Evolutionary conservation across 2,797 vertebrate species (phyloP), one percentile per base, ranked within the genome.

Genomic region (Gallinago nigripennis): DNA sequence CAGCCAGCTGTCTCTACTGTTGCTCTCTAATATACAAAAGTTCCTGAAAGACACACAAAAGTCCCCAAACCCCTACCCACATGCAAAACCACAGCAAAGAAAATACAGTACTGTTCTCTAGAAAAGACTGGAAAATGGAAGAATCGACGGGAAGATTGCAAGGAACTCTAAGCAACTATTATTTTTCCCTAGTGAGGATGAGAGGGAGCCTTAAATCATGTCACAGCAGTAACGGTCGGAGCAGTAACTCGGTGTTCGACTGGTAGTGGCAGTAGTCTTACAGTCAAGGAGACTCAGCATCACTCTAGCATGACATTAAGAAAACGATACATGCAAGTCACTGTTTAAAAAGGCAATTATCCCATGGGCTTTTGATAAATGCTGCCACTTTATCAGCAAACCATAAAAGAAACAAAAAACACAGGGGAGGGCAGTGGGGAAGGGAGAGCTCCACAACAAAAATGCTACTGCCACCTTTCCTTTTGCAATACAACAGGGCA

Each of bases 1-100:
- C 94, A 86, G 91, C 73, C 96, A 96, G 92, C 95, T 96, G 94
- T 94, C 91, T 82, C 77, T 66, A 15, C 75, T 75, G 88, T 43
- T 12, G 6, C 53, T 61, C 81, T 88, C 90, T 31, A 90, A 39
- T 5, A 81, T 3, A 45, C 16, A 86, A 35, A 95, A 97, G 97
- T 65, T 93, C 77, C 96, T 75, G 48, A 90, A 94, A 97, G 66
- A 63, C 51, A 58, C 33, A 75, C 31, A 35, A 0, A 69, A 86
- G 50, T 70, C 73, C 24, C 58, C 4, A 70, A 65, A 35, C 5
- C 35, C 65, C 14, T 41, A n/a, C 2, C 5, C 63, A 43, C 37
- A 56, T 1, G 4, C 27, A 86, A 90, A 86, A 76, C 8, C 58
- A 69, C 63, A 88, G 69, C 46, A 88, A 90, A 91, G 72, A 65